Percentiles rank a stretch among this genome's conserved stretches.
Evolutionary conservation across 2,113 vertebrate genomes (phyloP).

Genomic region (Guaruba guarouba): DNA sequence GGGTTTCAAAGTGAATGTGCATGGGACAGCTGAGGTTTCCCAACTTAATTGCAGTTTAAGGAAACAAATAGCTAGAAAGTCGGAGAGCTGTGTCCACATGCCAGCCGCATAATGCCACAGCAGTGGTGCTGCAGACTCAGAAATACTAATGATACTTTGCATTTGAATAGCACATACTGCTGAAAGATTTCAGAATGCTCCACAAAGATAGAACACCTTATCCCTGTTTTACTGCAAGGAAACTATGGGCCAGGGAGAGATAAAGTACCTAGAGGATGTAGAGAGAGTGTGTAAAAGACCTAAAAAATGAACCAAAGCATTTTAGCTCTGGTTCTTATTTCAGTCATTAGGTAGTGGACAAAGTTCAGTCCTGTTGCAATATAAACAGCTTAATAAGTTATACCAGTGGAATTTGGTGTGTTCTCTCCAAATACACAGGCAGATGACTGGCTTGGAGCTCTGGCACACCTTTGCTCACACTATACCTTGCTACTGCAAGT

Average conservation of each 20-base stretch:
- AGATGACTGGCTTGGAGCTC: not conserved
- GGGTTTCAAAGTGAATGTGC: not conserved
- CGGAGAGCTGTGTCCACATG: rapidly evolving
- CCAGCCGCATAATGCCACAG: not conserved
- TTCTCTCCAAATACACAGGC: not conserved
- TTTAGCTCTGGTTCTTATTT: not conserved
- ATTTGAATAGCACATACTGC: not conserved
- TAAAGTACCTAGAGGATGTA: not conserved
- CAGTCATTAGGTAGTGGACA: not conserved
- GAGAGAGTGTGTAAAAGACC: not conserved
- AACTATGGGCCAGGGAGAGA: not conserved
- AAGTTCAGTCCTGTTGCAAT: not conserved
- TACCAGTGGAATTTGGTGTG: not conserved
- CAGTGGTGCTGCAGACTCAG: not conserved
- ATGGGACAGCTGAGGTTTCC: not conserved
- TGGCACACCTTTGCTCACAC: not conserved
- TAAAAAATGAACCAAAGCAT: not conserved
- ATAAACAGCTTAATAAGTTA: not conserved
- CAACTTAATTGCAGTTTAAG: not conserved
- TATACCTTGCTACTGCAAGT: not conserved
- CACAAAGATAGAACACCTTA: not conserved
- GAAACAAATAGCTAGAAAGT: not conserved
- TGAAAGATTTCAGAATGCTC: not conserved
- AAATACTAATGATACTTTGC: not conserved
- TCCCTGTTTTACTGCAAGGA: not conserved